These are phyloP conservation scores for Astyanax mexicanus DNA, from an alignment of 2,797 vertebrate genomes.

Conservation along the genomic window DNA sequence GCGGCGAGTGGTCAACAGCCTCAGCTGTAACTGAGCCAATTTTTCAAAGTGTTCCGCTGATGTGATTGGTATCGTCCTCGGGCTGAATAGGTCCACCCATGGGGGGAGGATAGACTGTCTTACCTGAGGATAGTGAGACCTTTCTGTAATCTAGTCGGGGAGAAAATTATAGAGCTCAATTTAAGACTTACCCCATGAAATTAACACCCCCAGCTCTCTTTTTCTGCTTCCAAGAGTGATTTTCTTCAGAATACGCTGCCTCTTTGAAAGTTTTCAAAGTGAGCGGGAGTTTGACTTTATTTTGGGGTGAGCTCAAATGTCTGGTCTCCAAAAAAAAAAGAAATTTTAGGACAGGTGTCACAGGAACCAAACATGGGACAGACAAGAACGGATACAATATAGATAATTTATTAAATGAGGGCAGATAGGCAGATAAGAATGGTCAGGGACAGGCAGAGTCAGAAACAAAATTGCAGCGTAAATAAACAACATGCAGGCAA, in stretches of 20 bases:
- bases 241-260: slow-evolving; percentile 70
- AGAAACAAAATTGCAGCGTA: too few species aligned
- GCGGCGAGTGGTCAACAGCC: slow-evolving; percentile 64
- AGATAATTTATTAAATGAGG: too few species aligned
- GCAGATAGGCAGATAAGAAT: too few species aligned
- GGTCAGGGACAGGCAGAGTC: too few species aligned
- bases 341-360: background rate
- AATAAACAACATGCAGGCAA: too few species aligned
- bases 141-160: slow-evolving; percentile 79
- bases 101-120: slow-evolving; percentile 54
- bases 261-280: slow-evolving; percentile 75
- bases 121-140: slow-evolving; percentile 80
- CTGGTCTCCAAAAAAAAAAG: background rate
- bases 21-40: slow-evolving; percentile 56
- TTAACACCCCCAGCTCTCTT: slow-evolving; percentile 82
- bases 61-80: slow-evolving; percentile 59
- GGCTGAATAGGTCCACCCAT: slow-evolving; percentile 44
- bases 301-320: slow-evolving; percentile 64
- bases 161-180: slow-evolving; percentile 82
- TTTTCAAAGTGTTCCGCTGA: slow-evolving; percentile 55
- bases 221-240: slow-evolving; percentile 75
- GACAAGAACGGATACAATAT: too few species aligned
- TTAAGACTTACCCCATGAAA: slow-evolving; percentile 86
- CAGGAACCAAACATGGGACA: too few species aligned
- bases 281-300: slow-evolving; percentile 66